Base-by-base conservation (phyloP, 2,113 vertebrate species). In the Hemibagrus wyckioides region DNA sequence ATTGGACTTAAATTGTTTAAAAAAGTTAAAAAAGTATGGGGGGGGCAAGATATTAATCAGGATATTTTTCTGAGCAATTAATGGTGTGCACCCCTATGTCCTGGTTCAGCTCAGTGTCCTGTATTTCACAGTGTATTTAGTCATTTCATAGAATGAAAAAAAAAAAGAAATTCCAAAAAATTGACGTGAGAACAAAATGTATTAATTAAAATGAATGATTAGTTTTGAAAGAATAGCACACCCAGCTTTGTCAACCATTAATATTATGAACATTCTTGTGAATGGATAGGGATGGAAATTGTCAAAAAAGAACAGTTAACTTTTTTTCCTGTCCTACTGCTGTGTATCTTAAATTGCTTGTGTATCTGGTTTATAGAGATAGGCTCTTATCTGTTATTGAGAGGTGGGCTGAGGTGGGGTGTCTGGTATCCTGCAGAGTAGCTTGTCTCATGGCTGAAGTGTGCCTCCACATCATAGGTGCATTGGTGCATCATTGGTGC, bases 361-460 rank as follows among this genome's bases (percentile, higher is more conserved):
- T 88, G 81, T 86, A 90, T 86, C 89, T 90, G 89, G 89, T 86
- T 88, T 84, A 81, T 90, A 88, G 89, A 88, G 89, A 90, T 90
- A 90, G 89, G 89, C 81, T 88, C 89, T 90, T 90, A 90, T 90
- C 89, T 86, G 80, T 90, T 86, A 86, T 81, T 90, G 89, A 90
- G 89, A 88, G 84, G 87, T 86, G 89, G 81, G 87, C 28, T 77
- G 75, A 90, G 87, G 87, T 84, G 89, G 75, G 84, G 14, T 88
- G 84, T 88, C 86, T 90, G 73, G 84, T 79, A 85, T 88, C 89
- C 87, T 88, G 87, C 85, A 82, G 84, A 84, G 84, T 88, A 48
- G 81, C 84, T 90, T 81, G 84, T 86, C 84, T 83, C 57, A 81
- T 86, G 80, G 75, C 69, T 65, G 79, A 67, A 90, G 84, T 79